Base-by-base conservation (phyloP, 2,113 vertebrate species). In the Carassius carassius region DNA sequence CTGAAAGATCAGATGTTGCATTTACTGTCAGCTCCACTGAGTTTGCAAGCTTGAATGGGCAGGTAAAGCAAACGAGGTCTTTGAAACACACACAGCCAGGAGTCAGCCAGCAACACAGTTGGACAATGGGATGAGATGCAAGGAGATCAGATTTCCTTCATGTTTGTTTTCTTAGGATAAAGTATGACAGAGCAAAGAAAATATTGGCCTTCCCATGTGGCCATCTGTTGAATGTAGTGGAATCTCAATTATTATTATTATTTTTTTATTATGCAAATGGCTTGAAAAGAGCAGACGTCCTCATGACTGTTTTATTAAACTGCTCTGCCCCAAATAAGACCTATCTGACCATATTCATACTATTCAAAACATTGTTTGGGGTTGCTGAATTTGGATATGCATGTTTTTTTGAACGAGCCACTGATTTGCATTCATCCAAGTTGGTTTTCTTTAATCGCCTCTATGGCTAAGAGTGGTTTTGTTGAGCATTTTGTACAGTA, bases 121-220 rank as follows among this genome's bases (percentile, higher is more conserved):
- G 84, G 79, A 94, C 94, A 94, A 94, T 92, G 90, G 62, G 87
- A 86, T 83, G 88, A 90, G 87, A 91, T 94, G 90, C 90, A 87
- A 90, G 88, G 92, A 94, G 94, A 93, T 94, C 93, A 92, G 88
- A 94, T 95, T 95, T 94, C 93, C 90, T 89, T 88, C 84, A 25
- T 93, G 92, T 95, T 94, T 95, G 92, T 94, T 94, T 92, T 93
- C 84, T 90, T 91, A 91, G 93, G 92, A 94, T 92, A 92, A 93
- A 92, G 93, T 91, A 89, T 93, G 91, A 84, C 86, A 81, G 89
- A 90, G 91, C 92, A 94, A 93, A 94, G 93, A 94, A 92, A 94
- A 94, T 91, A 89, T 91, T 92, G 91, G 87, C 86, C 92, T 91
- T 88, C 88, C 90, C 93, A 41, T 82, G 79, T 37, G 77, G 77